These are phyloP conservation scores for Papilio demoleus DNA, from an alignment of 2,888 invertebrate species.

Conservation along the genomic window DNA sequence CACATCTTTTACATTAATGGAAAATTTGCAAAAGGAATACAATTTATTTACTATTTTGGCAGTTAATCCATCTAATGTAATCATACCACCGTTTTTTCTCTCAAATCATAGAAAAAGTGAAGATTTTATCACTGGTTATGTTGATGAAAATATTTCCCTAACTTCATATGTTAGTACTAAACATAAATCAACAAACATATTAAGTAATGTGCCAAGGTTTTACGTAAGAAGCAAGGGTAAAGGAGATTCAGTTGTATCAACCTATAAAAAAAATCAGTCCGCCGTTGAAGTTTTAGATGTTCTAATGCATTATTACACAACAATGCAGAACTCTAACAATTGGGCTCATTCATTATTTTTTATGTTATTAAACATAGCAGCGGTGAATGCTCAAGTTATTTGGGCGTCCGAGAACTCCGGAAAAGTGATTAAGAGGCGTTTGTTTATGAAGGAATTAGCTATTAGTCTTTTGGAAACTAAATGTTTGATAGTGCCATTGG, in stretches of 20 bases:
- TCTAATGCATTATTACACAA: constrained; percentile 75
- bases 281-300: constrained; percentile 73
- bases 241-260: constrained; percentile 61
- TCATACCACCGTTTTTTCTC: constrained; percentile 69
- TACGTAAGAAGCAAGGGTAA: constrained; percentile 63
- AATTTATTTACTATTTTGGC: constrained; percentile 65
- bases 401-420: constrained; percentile 63
- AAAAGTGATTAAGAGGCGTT: constrained; percentile 58
- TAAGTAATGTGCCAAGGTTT: constrained; percentile 69
- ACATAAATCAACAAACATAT: constrained; percentile 63
- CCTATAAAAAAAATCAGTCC: constrained; percentile 70
- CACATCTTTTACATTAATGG: constrained; percentile 61
- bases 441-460: constrained; percentile 69
- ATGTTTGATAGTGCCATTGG: constrained; percentile 45
- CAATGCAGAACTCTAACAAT: constrained; percentile 73
- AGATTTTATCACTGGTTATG: constrained; percentile 66
- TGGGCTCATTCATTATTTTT: constrained; percentile 76
- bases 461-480: constrained; percentile 60
- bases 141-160: constrained; percentile 62
- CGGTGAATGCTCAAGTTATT: constrained; percentile 74
- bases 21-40: constrained; percentile 60
- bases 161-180: constrained; percentile 66
- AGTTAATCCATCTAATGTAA: constrained; percentile 61
- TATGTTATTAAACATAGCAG: constrained; percentile 72
- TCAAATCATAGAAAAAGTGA: constrained; percentile 61